phyloP scores from a whole-genome alignment of 2,797 vertebrate genomes.

The Pristis pectinata region DNA sequence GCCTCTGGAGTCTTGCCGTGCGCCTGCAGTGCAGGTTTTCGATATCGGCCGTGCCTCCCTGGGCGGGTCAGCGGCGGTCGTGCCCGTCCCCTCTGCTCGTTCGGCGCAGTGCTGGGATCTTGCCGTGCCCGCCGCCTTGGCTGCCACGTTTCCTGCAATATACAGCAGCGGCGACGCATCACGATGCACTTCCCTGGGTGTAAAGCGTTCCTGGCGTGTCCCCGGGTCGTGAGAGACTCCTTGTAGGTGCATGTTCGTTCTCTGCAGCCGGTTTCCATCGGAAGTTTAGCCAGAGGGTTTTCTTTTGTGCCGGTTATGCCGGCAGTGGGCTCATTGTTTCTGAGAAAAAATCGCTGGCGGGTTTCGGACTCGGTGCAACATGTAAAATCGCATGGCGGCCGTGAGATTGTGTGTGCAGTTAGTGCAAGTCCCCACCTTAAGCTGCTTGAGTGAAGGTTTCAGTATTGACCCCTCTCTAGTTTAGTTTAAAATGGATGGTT shows the following conservation, averaged over 20 bases:
- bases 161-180: not conserved
- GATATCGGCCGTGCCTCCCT: too few species aligned
- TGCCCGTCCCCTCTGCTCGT: too few species aligned
- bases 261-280: not conserved
- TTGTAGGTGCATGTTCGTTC: not conserved
- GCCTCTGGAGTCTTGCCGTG: too few species aligned
- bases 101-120: not conserved
- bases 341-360: too few species aligned
- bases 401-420: not conserved
- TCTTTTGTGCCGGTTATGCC: not conserved
- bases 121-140: not conserved
- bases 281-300: not conserved
- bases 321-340: not conserved
- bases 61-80: too few species aligned
- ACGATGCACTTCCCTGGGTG: not conserved
- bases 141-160: not conserved
- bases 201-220: too few species aligned
- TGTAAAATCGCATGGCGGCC: not conserved
- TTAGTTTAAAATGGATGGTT: not conserved
- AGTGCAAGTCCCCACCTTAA: not conserved
- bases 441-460: not conserved
- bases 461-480: not conserved
- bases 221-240: not conserved
- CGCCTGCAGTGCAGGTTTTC: too few species aligned
- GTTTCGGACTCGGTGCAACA: not conserved